phyloP scores from a whole-genome alignment of 2,888 invertebrate genomes.

The Cybosia mesomella region DNA sequence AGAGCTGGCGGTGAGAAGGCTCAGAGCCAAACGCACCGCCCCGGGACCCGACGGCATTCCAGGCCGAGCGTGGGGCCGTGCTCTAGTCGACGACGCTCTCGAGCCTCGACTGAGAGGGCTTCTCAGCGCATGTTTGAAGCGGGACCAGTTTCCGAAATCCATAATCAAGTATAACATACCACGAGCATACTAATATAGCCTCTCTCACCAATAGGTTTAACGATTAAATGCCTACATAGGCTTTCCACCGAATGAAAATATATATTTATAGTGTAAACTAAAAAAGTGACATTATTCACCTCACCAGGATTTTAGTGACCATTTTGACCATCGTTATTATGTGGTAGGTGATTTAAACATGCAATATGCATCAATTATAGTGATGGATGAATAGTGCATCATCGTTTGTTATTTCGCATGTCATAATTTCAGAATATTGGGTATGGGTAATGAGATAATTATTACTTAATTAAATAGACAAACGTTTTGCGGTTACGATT shows the following conservation, averaged over 20 bases:
- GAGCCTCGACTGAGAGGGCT: too few species aligned
- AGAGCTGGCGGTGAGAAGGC: too few species aligned
- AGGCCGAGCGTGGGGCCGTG: too few species aligned
- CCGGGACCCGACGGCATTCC: too few species aligned
- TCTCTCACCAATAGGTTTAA: too few species aligned
- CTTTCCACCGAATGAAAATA: not conserved
- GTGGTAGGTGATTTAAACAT: not conserved
- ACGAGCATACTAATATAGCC: too few species aligned
- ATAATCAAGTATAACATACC: too few species aligned
- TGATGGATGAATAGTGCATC: constrained; percentile 1
- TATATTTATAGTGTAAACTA: not conserved
- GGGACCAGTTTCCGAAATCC: too few species aligned
- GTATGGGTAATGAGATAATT: not conserved
- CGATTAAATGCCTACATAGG: not conserved
- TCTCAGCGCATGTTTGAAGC: too few species aligned
- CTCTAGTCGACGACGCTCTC: too few species aligned
- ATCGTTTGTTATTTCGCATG: constrained; percentile 2
- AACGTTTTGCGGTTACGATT: not conserved
- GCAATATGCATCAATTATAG: constrained; percentile 8
- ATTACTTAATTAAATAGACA: not conserved
- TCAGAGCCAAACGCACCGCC: too few species aligned
- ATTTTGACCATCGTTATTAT: not conserved
- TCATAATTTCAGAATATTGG: not conserved
- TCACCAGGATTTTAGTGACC: not conserved
- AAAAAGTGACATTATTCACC: not conserved